phyloP scores from a whole-genome alignment of 2,797 vertebrate genomes.

The Cossypha polioptera region DNA sequence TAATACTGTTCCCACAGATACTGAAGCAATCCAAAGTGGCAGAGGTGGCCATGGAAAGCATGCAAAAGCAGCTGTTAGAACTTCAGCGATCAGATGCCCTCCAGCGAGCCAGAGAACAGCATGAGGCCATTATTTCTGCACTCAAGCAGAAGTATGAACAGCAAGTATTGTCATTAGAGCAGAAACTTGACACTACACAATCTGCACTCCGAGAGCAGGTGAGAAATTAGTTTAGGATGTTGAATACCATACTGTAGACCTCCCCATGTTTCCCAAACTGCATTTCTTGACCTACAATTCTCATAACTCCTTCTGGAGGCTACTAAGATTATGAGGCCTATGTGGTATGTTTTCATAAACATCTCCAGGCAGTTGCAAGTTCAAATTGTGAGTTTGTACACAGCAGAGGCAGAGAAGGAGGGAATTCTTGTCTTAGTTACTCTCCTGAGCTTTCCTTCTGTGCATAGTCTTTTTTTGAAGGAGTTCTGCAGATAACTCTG shows the following conservation, averaged over 20 bases:
- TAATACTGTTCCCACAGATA: conserved; percentile 72
- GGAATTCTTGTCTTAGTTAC: not conserved
- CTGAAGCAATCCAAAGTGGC: conserved; percentile 84
- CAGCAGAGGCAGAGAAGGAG: not conserved
- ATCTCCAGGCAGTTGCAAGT: not conserved
- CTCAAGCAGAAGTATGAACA: conserved; percentile 88
- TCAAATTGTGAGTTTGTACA: not conserved
- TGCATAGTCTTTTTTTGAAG: not conserved
- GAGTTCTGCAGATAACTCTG: not conserved
- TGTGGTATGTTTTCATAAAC: not conserved
- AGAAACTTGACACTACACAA: conserved; percentile 80
- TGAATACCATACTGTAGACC: not conserved
- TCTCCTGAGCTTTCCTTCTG: not conserved
- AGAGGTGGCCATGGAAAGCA: conserved; percentile 88
- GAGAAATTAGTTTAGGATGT: not conserved
- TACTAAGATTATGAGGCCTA: not conserved
- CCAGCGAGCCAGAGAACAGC: conserved; percentile 85
- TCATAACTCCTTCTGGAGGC: not conserved
- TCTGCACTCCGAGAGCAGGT: conserved; percentile 87
- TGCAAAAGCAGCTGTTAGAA: conserved; percentile 92
- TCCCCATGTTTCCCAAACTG: not conserved
- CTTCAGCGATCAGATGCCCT: conserved; percentile 89
- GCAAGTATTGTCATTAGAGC: conserved; percentile 79
- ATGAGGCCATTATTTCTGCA: conserved; percentile 79
- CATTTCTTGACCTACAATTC: not conserved